A percentile compares a stretch with the other conserved stretches of the same genome.
phyloP scores from a whole-genome alignment of 2,797 vertebrate genomes.

The Perodicticus potto region DNA sequence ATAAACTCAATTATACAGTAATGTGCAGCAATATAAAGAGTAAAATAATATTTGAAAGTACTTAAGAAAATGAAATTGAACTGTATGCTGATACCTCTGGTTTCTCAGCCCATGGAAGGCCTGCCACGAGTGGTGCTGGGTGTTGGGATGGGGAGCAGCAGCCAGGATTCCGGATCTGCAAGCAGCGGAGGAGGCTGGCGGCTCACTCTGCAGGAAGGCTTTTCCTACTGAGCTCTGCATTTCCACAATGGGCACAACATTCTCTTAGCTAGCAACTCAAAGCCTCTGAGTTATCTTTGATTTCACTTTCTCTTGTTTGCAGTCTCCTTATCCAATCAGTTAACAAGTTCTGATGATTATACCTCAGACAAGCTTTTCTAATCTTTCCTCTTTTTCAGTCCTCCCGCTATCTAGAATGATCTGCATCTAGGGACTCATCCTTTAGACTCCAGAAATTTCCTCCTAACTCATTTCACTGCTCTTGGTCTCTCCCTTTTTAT shows the following conservation, averaged over 20 bases:
- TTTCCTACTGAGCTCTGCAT: background rate
- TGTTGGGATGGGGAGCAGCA: background rate
- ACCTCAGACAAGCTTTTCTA: background rate
- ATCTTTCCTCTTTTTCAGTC: background rate
- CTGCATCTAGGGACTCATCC: conserved; percentile 19
- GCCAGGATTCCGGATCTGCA: background rate
- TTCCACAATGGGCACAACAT: background rate
- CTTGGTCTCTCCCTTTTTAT: background rate
- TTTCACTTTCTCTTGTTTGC: background rate
- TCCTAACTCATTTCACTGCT: background rate
- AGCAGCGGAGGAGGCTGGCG: background rate
- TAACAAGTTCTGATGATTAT: background rate
- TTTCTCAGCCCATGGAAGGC: background rate
- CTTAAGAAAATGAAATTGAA: background rate
- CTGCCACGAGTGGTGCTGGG: background rate
- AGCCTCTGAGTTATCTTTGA: background rate
- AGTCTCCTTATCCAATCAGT: background rate
- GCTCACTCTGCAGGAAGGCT: background rate
- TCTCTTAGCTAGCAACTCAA: background rate
- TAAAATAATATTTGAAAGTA: conserved; percentile 36
- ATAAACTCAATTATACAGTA: background rate
- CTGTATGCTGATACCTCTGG: background rate
- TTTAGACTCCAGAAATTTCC: conserved; percentile 11
- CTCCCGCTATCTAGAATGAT: background rate
- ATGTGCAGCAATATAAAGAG: conserved; percentile 28